phyloP scores from a whole-genome alignment of 2,888 invertebrate species.

The Amiota mariae region DNA sequence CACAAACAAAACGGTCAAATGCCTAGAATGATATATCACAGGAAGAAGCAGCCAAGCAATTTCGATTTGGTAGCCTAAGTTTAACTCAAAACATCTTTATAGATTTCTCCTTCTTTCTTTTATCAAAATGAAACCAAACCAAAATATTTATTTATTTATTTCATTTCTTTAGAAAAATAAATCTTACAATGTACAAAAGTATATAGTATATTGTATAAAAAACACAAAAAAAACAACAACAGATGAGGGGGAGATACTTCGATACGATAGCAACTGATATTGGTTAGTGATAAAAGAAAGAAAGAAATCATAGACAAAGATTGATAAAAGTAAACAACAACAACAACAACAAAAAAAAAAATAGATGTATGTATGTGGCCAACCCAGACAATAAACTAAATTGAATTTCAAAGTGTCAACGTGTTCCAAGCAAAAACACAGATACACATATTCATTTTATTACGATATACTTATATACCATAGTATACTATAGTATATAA shows the following conservation, averaged over 20 bases:
- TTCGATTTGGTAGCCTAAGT: neutral
- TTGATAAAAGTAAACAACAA: neutral
- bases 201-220: slow-evolving; percentile 15
- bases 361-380: neutral
- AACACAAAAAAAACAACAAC: slow-evolving; percentile 21
- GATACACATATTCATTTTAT: neutral
- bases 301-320: neutral
- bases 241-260: neutral
- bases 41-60: neutral
- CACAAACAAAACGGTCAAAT: slow-evolving; percentile 2
- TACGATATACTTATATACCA: no score
- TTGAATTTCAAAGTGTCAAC: slow-evolving; percentile 51
- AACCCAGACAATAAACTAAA: slow-evolving; percentile 57
- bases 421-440: slow-evolving; percentile 1
- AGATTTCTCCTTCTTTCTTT: neutral
- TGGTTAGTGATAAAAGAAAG: neutral
- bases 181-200: neutral
- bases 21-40: no score
- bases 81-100: neutral
- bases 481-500: neutral
- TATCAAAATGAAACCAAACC: neutral
- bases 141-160: slow-evolving; percentile 13
- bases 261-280: no score
- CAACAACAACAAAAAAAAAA: neutral
- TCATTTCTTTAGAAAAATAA: slow-evolving; percentile 9